Percentiles rank a stretch among this genome's conserved stretches.
Conservation (phyloP, 2,797 vertebrate species). For the Hippopotamyrus pictus region DNA sequence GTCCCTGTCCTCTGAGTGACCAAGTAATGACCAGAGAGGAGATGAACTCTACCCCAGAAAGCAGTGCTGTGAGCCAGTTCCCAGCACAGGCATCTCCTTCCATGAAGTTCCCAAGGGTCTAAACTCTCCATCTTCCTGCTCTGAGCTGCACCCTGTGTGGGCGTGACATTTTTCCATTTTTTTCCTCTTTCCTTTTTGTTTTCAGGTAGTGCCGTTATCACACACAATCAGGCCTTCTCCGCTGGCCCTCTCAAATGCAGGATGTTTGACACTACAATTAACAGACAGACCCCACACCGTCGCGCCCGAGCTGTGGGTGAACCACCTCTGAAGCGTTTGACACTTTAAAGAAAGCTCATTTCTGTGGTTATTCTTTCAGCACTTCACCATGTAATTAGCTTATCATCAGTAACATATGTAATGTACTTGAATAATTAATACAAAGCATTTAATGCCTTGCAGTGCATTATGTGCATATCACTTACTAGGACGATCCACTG, state of each 20-base stretch:
- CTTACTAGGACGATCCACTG: neutral
- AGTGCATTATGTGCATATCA: neutral
- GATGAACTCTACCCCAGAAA: neutral
- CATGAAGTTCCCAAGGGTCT: neutral
- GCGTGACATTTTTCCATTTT: neutral
- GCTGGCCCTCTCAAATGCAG: neutral
- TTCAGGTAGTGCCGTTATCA: neutral
- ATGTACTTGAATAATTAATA: neutral
- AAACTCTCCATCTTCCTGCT: conserved; percentile 1
- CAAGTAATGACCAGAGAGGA: neutral
- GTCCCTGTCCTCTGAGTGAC: neutral
- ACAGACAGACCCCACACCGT: neutral
- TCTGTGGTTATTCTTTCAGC: neutral
- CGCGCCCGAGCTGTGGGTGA: neutral
- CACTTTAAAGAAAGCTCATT: neutral
- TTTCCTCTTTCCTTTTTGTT: neutral
- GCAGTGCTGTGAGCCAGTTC: neutral
- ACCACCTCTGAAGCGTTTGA: neutral
- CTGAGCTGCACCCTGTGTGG: neutral
- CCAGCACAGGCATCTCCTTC: neutral
- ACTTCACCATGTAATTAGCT: neutral
- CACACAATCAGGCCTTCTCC: neutral
- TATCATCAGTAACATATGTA: neutral
- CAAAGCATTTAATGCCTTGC: neutral
- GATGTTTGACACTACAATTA: neutral